phyloP scores from a whole-genome alignment of 2,113 vertebrate species.

The Fukomys damarensis region DNA sequence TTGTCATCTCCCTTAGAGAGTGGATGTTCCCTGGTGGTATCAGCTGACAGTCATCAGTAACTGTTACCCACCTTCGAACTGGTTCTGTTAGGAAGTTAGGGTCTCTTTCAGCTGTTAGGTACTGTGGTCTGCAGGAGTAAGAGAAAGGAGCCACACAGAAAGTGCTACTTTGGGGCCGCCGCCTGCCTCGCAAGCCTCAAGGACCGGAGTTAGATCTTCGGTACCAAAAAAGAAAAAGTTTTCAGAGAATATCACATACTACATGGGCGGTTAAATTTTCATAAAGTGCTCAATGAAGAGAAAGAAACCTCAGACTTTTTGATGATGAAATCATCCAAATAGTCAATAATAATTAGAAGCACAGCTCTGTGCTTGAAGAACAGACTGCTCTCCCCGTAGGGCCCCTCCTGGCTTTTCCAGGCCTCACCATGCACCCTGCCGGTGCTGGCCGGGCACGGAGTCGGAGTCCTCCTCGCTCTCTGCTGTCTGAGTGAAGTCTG shows the following conservation, averaged over 20 bases:
- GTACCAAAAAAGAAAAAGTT: too few relatives aligned
- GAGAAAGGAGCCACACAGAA: background rate
- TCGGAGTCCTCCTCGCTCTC: background rate
- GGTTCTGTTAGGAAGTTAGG: background rate
- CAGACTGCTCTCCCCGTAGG: too few relatives aligned
- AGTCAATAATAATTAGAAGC: background rate
- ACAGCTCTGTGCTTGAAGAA: background rate
- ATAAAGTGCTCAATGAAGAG: background rate
- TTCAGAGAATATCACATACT: background rate
- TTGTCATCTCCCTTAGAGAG: background rate
- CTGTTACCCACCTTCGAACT: background rate
- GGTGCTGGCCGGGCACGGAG: too few relatives aligned
- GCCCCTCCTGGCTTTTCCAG: too few relatives aligned
- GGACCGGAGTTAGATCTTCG: too few relatives aligned
- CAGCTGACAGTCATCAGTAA: background rate
- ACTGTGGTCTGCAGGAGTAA: background rate
- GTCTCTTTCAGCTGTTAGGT: background rate
- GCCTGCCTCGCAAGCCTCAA: too few relatives aligned
- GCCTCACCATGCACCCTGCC: too few relatives aligned
- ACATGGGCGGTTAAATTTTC: slow-evolving; percentile 3
- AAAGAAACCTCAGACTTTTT: background rate
- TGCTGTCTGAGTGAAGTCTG: background rate
- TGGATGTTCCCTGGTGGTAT: background rate
- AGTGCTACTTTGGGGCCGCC: too few relatives aligned
- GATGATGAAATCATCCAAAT: background rate